A percentile compares a stretch with the other conserved stretches of the same genome.
Conservation (phyloP, 2,113 vertebrate species). For the Brachyistius frenatus region DNA sequence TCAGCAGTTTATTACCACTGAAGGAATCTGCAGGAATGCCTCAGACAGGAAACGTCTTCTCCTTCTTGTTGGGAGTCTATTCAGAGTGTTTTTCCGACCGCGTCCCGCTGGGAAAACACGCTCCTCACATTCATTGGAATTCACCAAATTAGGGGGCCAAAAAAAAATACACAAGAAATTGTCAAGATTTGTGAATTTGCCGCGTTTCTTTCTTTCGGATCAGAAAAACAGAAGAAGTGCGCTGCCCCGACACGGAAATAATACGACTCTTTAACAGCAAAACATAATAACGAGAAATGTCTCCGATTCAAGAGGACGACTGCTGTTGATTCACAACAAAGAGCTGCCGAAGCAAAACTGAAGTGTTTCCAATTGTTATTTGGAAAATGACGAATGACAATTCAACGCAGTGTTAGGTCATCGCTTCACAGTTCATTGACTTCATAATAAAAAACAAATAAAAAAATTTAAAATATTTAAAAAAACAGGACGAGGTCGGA, state of each 20-base stretch:
- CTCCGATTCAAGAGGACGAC: not conserved
- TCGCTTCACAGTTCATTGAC: not conserved
- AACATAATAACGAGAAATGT: too few species aligned
- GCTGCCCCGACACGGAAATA: not conserved
- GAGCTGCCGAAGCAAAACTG: not conserved
- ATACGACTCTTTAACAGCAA: not conserved
- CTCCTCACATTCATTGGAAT: not conserved
- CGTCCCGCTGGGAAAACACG: not conserved
- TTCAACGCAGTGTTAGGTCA: too few species aligned
- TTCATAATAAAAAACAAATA: not conserved
- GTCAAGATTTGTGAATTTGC: not conserved
- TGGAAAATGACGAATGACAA: too few species aligned
- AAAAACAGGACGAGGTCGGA: conserved; percentile 35
- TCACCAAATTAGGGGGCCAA: not conserved
- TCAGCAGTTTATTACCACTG: conserved; percentile 33
- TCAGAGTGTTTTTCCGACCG: not conserved
- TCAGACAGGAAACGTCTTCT: conserved; percentile 40
- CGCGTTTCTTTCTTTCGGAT: not conserved
- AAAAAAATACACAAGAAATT: not conserved
- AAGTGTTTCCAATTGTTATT: not conserved
- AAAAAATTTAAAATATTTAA: not conserved
- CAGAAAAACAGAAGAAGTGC: not conserved
- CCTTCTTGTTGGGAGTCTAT: not conserved
- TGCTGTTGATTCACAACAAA: conserved; percentile 15
- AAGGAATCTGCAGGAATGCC: conserved; percentile 11